phyloP scores from a whole-genome alignment of 2,888 invertebrate species.

The Mantis religiosa region DNA sequence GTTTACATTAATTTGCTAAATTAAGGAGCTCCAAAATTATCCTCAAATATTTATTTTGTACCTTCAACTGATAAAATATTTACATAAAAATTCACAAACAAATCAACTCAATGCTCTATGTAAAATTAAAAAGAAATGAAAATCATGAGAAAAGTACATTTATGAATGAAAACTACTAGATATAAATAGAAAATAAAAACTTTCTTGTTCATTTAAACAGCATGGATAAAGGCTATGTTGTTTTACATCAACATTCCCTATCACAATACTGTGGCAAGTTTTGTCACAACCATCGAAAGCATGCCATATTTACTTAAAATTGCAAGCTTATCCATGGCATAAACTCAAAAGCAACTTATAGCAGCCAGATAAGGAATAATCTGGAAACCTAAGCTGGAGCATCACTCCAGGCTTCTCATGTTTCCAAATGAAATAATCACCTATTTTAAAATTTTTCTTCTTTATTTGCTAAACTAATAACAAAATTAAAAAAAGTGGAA shows the following conservation, averaged over 20 bases:
- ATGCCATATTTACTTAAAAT: neutral
- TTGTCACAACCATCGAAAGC: neutral
- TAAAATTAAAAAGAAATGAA: neutral
- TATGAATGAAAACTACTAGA: neutral
- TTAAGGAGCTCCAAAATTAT: neutral
- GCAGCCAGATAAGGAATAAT: neutral
- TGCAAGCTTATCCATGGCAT: neutral
- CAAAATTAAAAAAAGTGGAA: neutral
- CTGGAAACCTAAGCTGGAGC: neutral
- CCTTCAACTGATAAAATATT: neutral
- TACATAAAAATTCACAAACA: neutral
- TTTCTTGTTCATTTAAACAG: neutral
- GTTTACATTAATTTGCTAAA: neutral
- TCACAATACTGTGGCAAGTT: neutral
- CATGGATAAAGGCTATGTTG: neutral
- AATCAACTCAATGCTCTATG: neutral
- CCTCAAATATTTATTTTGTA: neutral
- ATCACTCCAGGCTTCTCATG: neutral
- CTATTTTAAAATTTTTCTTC: neutral
- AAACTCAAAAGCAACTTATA: neutral
- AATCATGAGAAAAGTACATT: neutral
- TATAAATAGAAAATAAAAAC: neutral
- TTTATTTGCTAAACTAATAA: neutral
- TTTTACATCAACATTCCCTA: neutral
- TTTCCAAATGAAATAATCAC: neutral